Base-by-base conservation (phyloP, 37 sponge, comb jelly and placozoan species). In the Haliclona indistincta region DNA sequence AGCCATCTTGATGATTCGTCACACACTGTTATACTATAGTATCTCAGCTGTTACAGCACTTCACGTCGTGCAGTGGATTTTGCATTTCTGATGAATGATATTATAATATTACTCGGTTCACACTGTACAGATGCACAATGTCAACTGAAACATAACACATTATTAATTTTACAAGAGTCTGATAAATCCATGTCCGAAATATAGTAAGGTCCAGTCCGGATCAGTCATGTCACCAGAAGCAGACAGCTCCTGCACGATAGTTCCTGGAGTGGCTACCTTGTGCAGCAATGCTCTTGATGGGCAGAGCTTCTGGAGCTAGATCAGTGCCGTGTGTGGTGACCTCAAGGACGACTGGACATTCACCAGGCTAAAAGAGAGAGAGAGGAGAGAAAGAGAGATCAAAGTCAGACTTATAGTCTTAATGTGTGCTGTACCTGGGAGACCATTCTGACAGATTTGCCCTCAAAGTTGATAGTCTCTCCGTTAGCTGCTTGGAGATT, bases 321-420 rank as follows among this genome's bases (percentile, higher is more conserved):
- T 10, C 53, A 35, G 20, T 34, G n/a, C 77, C 51, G 2, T 8
- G 53, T 64, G 74, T 80, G 26, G 75, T 66, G 54, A 77, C 72
- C 36, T 85, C 85, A 37, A 85, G 72, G 5, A 85, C 79, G 13
- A 85, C 85, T 17, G 85, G 85, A 34, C 85, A 85, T 34, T 85
- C 73, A 41, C 85, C 85, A 78, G 85, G 85, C 85, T 85, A 61
- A 23, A 43, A 10, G 26, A 40, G 35, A 40, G 51, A 23, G 19
- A 38, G 38, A 23, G 28, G 63, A 11, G 13, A 61, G 10, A 23
- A 22, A 8, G 13, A 15, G 11, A 61, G 11, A 22, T 26, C n/a
- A 11, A 10, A 11, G 10, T 61, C 28, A 15, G 10, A 61, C n/a
- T 61, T 10, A 61, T 10, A 61, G 8, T 10, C 28, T 61, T 11